phyloP scores from a whole-genome alignment of 2,797 vertebrate species.

The Yasuhikotakia modesta region DNA sequence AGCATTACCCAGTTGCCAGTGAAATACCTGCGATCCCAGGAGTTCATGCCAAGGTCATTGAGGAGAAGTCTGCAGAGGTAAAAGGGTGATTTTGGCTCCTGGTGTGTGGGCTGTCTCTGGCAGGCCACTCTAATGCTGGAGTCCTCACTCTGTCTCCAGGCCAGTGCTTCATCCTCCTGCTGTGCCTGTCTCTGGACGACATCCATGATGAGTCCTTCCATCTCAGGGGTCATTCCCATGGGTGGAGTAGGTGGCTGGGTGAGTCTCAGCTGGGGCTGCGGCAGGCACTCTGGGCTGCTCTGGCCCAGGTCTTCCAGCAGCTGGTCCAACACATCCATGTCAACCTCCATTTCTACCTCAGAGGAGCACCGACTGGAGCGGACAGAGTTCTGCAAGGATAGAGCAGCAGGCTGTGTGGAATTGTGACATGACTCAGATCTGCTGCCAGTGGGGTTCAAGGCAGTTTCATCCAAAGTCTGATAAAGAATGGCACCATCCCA shows the following conservation, averaged over 20 bases:
- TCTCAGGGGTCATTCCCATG: conserved; percentile 85
- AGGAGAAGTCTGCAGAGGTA: conserved; percentile 94
- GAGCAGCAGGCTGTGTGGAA: conserved; percentile 34
- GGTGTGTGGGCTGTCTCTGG: conserved; percentile 80
- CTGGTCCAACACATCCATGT: conserved; percentile 84
- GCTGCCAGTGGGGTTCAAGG: conserved; percentile 11
- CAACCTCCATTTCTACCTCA: conserved; percentile 74
- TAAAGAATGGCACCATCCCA: conserved; percentile 93
- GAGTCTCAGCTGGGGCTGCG: conserved; percentile 82
- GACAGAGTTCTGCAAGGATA: conserved; percentile 55
- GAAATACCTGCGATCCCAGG: conserved; percentile 94
- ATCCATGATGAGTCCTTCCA: conserved; percentile 83
- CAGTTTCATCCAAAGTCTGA: conserved; percentile 74
- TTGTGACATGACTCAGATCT: conserved; percentile 47
- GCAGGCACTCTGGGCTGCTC: conserved; percentile 92
- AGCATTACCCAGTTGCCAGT: background rate
- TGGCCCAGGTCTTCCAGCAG: conserved; percentile 87
- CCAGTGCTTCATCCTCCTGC: conserved; percentile 83
- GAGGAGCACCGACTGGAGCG: conserved; percentile 52
- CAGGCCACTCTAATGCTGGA: conserved; percentile 73
- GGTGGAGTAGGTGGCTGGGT: conserved; percentile 88
- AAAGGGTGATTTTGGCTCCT: conserved; percentile 88
- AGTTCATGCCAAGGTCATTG: conserved; percentile 96
- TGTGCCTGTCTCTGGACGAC: conserved; percentile 82
- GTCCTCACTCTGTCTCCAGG: conserved; percentile 71